A percentile compares a stretch with the other conserved stretches of the same genome.
Evolutionary conservation across 2,888 invertebrate genomes (phyloP).

Genomic region (Tipula lateralis): DNA sequence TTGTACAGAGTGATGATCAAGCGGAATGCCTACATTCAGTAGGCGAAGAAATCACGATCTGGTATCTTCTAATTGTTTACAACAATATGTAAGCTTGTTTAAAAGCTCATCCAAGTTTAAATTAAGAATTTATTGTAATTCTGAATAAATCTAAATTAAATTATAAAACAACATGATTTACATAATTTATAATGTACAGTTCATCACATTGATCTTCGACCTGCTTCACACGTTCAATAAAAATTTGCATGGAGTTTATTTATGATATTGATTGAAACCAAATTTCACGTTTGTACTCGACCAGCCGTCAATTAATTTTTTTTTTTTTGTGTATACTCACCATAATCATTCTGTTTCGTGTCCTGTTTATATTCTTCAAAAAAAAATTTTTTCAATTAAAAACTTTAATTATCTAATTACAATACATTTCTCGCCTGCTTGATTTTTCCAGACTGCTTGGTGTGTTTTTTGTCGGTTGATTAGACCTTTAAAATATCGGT

Average conservation of each 20-base stretch:
- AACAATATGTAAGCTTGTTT: too few species aligned
- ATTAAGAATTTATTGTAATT: too few species aligned
- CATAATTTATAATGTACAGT: too few species aligned
- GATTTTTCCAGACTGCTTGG: slow-evolving; percentile 28
- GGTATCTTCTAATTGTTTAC: too few species aligned
- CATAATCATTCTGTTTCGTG: slow-evolving; percentile 25
- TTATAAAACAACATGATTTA: too few species aligned
- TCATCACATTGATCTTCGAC: too few species aligned
- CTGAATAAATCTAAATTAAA: too few species aligned
- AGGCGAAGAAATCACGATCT: too few species aligned
- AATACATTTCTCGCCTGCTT: slow-evolving; percentile 25
- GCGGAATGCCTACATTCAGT: too few species aligned
- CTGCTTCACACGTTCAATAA: too few species aligned
- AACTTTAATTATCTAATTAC: background rate
- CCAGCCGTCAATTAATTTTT: background rate
- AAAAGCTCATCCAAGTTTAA: too few species aligned
- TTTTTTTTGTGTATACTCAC: background rate
- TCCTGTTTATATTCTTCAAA: slow-evolving; percentile 26
- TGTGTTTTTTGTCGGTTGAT: slow-evolving; percentile 29
- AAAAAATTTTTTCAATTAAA: background rate
- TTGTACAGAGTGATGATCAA: too few species aligned
- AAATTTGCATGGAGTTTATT: background rate
- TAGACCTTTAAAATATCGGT: slow-evolving; percentile 28
- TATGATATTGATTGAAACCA: background rate
- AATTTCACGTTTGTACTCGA: background rate